Base-by-base conservation (phyloP, 2,797 vertebrate genomes). In the Anguilla marmorata region DNA sequence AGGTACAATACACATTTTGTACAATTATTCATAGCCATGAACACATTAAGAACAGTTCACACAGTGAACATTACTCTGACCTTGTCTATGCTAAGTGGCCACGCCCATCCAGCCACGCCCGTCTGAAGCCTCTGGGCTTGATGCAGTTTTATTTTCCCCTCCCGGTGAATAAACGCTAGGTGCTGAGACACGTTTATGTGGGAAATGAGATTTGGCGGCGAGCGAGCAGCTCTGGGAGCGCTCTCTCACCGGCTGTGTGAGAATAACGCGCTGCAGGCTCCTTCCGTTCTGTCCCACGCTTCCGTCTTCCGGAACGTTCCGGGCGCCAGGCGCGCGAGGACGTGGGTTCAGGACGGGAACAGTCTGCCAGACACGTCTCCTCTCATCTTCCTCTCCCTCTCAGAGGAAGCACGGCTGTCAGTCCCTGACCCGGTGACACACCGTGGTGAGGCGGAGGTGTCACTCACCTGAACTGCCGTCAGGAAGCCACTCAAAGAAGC, bases 401-500 rank as follows among this genome's bases (percentile, higher is more conserved):
- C 33, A n/a, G 41, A 21, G 7, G 24, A 52, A 8, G 50, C 8
- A 48, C 60, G 8, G 60, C 56, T 86, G 66, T 63, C 56, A 37
- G 14, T 24, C 33, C 37, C 1, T 14, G 33, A 21, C 74, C 37
- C 8, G 12, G 48, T 84, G 45, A 52, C 80, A n/a, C 21, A n/a
- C 12, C 30, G 69, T 2, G 27, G 30, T 12, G 14, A 11, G 69
- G 11, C 72, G 37, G 72, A 33, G 9, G 9, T 76, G 72, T 76
- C 72, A 76, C 72, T 76, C 72, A 76, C 72, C 72, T 37, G 30
- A 76, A 37, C 72, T 69, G n/a, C n/a, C 27, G 63, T 27, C 63
- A 69, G 27, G 12, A 19, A 14, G 27, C 72, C 33, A 37, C 72
- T 76, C 72, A 16, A 76, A 76, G 72, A 19, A 76, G 37, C 12